phyloP scores from a whole-genome alignment of 92 coral and sea anemone species.

The Epizoanthus fatuus region DNA sequence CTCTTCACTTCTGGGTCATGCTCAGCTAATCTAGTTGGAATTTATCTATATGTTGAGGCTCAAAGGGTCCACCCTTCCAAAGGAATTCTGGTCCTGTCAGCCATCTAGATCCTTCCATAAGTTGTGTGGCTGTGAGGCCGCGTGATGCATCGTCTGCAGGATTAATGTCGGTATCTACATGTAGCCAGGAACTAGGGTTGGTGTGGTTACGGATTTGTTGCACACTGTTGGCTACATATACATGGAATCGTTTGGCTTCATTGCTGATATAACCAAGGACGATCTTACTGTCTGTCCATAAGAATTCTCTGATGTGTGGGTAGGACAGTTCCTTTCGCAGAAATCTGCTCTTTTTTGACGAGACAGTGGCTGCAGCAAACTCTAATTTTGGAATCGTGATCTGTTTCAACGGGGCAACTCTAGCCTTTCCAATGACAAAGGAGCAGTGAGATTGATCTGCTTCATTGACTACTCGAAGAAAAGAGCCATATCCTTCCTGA shows the following conservation, averaged over 20 bases:
- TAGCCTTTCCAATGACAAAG: no score
- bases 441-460: no score
- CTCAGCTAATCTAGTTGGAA: slow-evolving; percentile 26
- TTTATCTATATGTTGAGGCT: not conserved
- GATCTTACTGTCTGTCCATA: not conserved
- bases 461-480: no score
- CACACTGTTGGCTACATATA: not conserved
- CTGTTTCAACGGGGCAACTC: no score
- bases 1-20: slow-evolving; percentile 53
- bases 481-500: no score
- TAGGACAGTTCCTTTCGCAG: no score
- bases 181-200: not conserved
- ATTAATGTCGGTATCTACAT: not conserved
- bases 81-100: slow-evolving; percentile 25
- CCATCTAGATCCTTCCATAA: no score
- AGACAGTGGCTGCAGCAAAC: no score
- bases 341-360: no score
- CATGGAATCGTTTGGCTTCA: not conserved
- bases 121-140: not conserved
- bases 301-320: not conserved
- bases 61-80: slow-evolving; percentile 28
- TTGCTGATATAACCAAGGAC: not conserved
- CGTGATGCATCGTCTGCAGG: not conserved
- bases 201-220: not conserved
- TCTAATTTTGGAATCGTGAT: no score